phyloP scores from a whole-genome alignment of 2,113 vertebrate genomes.

The Spilogale gracilis region DNA sequence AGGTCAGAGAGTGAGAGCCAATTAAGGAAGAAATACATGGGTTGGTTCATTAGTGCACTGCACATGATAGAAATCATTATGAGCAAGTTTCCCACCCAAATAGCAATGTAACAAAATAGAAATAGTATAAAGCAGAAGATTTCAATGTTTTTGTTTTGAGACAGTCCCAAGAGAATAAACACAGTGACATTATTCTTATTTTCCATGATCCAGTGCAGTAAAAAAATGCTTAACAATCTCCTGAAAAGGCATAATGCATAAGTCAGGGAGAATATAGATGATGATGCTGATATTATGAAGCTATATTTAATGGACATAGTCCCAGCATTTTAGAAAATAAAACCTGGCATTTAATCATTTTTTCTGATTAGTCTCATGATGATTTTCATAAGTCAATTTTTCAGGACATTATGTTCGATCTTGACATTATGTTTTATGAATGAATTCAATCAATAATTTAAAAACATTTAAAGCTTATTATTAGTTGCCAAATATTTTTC shows the following conservation, averaged over 20 bases:
- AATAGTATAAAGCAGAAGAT: constrained; percentile 67
- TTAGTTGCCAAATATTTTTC: background rate
- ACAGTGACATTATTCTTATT: constrained; percentile 42
- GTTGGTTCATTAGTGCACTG: background rate
- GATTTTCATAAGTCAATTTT: background rate
- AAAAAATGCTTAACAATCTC: background rate
- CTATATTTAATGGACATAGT: background rate
- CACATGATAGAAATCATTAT: constrained; percentile 39
- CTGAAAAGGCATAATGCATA: constrained; percentile 34
- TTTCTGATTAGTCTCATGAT: background rate
- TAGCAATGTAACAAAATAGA: constrained; percentile 69
- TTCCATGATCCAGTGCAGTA: background rate
- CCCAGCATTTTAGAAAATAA: background rate
- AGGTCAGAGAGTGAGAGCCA: background rate
- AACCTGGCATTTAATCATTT: background rate
- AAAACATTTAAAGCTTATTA: background rate
- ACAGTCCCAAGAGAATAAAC: constrained; percentile 76
- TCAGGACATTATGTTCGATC: background rate
- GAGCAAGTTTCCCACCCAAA: constrained; percentile 54
- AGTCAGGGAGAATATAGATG: background rate
- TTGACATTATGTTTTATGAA: background rate
- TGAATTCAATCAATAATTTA: background rate
- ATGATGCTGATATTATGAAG: background rate
- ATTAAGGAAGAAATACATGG: constrained; percentile 56
- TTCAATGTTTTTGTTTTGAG: constrained; percentile 38